Conservation (phyloP, 2,888 invertebrate genomes). For the Nebria brevicollis region DNA sequence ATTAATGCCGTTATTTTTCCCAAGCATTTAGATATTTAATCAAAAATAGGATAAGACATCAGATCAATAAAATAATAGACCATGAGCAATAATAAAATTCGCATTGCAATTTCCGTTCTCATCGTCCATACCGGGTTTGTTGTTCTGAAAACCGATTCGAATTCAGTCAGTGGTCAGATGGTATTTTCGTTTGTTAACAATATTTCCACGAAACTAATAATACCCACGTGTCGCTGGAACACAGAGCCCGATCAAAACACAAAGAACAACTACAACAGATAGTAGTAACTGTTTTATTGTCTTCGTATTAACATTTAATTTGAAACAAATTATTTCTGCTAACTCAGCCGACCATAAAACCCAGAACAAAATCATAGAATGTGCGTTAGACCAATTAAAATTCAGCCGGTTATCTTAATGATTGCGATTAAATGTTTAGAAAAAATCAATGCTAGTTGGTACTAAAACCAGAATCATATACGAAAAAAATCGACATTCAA, state of each 20-base stretch:
- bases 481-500: neutral
- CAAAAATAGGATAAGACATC: no score
- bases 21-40: no score
- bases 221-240: neutral
- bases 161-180: neutral
- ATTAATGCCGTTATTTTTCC: no score
- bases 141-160: neutral
- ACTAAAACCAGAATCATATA: neutral
- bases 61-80: neutral
- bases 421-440: neutral
- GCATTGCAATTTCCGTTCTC: neutral
- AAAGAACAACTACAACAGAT: neutral
- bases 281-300: constrained; percentile 24
- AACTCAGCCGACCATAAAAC: constrained; percentile 26
- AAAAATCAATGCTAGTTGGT: neutral
- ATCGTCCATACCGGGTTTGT: neutral
- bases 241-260: neutral
- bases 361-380: constrained; percentile 17
- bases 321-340: constrained; percentile 41
- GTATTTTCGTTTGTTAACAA: neutral
- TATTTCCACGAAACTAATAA: neutral
- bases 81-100: neutral
- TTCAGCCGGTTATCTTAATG: constrained; percentile 30
- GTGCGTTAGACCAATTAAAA: constrained; percentile 32
- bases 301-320: constrained; percentile 41